phyloP scores from a whole-genome alignment of 1,140 invertebrate genomes.

The Plodia interpunctella region DNA sequence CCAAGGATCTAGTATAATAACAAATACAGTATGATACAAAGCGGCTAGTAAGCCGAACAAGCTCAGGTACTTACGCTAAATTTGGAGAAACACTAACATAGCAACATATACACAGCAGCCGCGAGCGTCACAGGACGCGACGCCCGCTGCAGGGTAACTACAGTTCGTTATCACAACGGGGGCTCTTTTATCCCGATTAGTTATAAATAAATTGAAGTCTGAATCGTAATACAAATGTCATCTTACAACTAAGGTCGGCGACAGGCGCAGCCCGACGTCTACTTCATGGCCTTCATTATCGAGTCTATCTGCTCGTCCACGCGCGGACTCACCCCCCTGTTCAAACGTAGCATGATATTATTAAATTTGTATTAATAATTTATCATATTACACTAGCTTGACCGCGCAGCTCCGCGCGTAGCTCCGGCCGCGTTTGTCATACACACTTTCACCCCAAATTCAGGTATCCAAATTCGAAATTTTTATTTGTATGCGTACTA shows the following conservation, averaged over 20 bases:
- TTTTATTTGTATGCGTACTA: too few relatives aligned
- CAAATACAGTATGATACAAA: conserved; percentile 20
- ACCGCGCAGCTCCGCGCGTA: too few relatives aligned
- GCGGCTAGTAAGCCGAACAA: conserved; percentile 13
- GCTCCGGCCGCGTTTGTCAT: too few relatives aligned
- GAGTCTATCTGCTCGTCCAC: conserved; percentile 89
- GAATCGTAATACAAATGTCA: background rate
- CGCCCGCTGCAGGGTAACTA: too few relatives aligned
- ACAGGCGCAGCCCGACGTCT: conserved; percentile 7
- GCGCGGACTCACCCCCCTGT: conserved; percentile 84
- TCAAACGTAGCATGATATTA: conserved; percentile 4
- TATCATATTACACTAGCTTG: too few relatives aligned
- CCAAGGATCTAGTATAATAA: background rate
- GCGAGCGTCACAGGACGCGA: conserved; percentile 5
- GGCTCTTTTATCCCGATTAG: background rate
- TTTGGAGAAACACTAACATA: conserved; percentile 17
- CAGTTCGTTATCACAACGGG: too few relatives aligned
- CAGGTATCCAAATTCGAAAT: too few relatives aligned
- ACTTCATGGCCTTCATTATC: conserved; percentile 80
- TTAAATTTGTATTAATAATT: background rate
- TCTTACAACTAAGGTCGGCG: too few relatives aligned
- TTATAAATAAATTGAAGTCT: background rate
- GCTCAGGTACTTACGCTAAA: conserved; percentile 48
- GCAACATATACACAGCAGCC: conserved; percentile 18
- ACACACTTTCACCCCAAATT: too few relatives aligned